Evolutionary conservation across 2,888 invertebrate genomes (phyloP).

Genomic region (Pandemis heparana): DNA sequence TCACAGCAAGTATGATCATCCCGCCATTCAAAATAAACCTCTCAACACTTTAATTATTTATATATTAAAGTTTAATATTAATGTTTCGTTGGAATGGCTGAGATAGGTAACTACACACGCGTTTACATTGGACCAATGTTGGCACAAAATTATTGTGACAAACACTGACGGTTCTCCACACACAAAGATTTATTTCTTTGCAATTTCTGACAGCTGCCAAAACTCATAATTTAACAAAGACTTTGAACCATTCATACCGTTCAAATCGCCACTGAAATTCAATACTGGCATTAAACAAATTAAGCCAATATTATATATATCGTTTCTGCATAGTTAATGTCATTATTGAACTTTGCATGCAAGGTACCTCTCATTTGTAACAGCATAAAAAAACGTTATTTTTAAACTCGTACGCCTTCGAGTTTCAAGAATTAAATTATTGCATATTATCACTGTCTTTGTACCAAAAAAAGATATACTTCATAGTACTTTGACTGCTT

Average conservation of each 20-base stretch:
- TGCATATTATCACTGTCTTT: constrained; percentile 37
- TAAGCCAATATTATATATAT: neutral
- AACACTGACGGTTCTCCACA: neutral
- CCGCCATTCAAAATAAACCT: neutral
- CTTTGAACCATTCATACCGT: neutral
- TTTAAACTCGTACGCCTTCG: neutral
- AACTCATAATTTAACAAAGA: too few relatives aligned
- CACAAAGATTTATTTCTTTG: neutral
- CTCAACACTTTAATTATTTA: neutral
- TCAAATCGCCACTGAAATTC: neutral
- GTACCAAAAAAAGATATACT: constrained; percentile 26
- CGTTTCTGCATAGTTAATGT: neutral
- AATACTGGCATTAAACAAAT: neutral
- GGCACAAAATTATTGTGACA: neutral
- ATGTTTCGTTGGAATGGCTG: constrained; percentile 1
- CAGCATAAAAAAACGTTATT: neutral
- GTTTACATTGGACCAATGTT: neutral
- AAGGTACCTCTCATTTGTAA: neutral
- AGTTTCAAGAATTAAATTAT: constrained; percentile 11
- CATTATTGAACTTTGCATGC: neutral
- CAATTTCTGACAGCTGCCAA: neutral
- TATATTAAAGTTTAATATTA: too few relatives aligned
- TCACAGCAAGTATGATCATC: neutral
- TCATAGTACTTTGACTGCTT: constrained; percentile 11
- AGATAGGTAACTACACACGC: constrained; percentile 4